Evolutionary conservation across 2,113 vertebrate species (phyloP).

Genomic region (Chaetops frenatus): DNA sequence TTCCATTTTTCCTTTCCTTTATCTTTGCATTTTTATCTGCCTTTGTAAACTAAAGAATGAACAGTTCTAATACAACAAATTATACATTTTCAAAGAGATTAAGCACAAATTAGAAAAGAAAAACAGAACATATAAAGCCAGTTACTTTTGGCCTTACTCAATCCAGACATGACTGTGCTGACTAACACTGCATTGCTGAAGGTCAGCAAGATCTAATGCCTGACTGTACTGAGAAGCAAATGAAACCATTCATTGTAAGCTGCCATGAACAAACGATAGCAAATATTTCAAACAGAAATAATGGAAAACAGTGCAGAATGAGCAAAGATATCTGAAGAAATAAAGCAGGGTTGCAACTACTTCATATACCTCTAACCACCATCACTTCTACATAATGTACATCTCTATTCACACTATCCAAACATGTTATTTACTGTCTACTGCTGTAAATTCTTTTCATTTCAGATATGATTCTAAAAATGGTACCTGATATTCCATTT

Average conservation of each 20-base stretch:
- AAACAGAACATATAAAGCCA: not conserved
- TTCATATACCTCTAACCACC: not conserved
- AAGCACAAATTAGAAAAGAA: not conserved
- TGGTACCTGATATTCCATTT: not conserved
- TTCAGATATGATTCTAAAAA: not conserved
- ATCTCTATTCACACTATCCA: not conserved
- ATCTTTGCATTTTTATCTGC: not conserved
- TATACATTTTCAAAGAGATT: slow-evolving; percentile 5
- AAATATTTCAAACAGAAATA: slow-evolving; percentile 47
- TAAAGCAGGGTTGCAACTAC: not conserved
- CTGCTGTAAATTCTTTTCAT: not conserved
- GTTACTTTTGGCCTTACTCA: slow-evolving; percentile 10
- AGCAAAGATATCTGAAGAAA: slow-evolving; percentile 1
- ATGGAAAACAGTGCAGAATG: not conserved
- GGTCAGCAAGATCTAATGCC: slow-evolving; percentile 51
- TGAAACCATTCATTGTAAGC: slow-evolving; percentile 42
- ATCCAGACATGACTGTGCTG: not conserved
- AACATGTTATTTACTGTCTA: not conserved
- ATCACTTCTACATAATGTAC: not conserved
- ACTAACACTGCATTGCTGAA: slow-evolving; percentile 36
- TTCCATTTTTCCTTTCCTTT: not conserved
- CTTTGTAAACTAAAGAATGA: not conserved
- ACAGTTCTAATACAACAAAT: not conserved
- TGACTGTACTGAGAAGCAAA: slow-evolving; percentile 36
- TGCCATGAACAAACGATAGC: not conserved